Evolutionary conservation across 92 coral and sea anemone species (phyloP), one percentile per base, ranked within the genome.

Genomic region (Montipora capitata): DNA sequence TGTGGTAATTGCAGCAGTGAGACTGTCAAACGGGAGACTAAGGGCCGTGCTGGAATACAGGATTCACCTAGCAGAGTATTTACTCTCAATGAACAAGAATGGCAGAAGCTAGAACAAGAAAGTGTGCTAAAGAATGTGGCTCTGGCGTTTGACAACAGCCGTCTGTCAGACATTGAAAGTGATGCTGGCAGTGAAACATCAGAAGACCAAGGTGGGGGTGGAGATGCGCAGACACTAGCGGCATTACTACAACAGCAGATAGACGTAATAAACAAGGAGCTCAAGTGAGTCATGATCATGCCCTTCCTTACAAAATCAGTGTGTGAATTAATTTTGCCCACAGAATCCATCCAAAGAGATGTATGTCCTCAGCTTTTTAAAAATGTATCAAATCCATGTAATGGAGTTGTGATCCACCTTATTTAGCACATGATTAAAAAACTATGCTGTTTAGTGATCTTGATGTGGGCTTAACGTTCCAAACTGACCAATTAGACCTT

Each of bases 61-160:
- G 95, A 91, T 35, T 92, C 96, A 68, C 99, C 98, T 2, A 95
- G 97, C 61, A 96, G 96, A 44, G 99, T 98, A 38, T 91, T 92
- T 71, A 98, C 99, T 2, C 96, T 98, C 3, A 96, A 98, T 57
- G 99, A 98, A 81, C 96, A 98, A 72, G 99, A 98, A 78, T 98
- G 99, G 99, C 99, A 98, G 44, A 98, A 98, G 77, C 85, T 98
- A 18, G 98, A 98, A 52, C 99, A 98, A 82, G 99, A 88, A 13
- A 98, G 94, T 15, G 99, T 98, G 4, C 91, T 98, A 0, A 93
- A 96, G 45, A 98, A 92, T 83, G 98, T 95, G 3, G 78, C 99
- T 15, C 78, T 96, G 58, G 99, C 99, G 42, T 97, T 97, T 76
- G 99, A 97, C 73, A 94, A 88, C 54, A 83, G 43, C 20, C 89